Evolutionary conservation across 2,888 invertebrate genomes (phyloP), one percentile per base, ranked within the genome.

Genomic region (Macrosiphum euphorbiae): DNA sequence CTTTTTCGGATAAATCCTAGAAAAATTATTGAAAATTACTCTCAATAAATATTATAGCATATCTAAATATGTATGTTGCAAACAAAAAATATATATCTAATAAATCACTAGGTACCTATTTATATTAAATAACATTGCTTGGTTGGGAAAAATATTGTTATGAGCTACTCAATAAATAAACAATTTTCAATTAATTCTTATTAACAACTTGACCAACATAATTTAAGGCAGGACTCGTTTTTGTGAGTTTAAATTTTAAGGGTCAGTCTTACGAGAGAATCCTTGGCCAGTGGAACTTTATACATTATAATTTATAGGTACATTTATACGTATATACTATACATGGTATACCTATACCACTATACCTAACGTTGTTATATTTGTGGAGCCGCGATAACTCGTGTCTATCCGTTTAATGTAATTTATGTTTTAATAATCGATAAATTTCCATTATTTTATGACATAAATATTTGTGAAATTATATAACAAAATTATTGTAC

Each of bases 1-100:
- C 97, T 95, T 97, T 96, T 92, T 96, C 96, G 92, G 96, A 96
- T 88, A 98, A 96, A 92, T 96, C 96, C 95, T 95, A 95, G 94
- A 94, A 86, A n/a, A 20, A n/a, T 13, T 47, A 13, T n/a, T 88
- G 55, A 55, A 16, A 20, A 35, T 20, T 78, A 35, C 35, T 78
- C 8, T 8, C 8, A 24, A 35, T 35, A 35, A 8, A 35, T 35
- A 35, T 35, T n/a, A 10, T 35, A 26, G 35, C 35, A 35, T 2
- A 35, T 35, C 20, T 78, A 8, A 20, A 35, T 20, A 35, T 78
- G 8, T 35, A 78, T 35, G 2, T 35, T 78, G 20, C 1, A 20
- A 78, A 35, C 7, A 35, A 78, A 78, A 35, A 78, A 78, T 1
- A 35, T 78, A 78, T 78, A 20, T 78, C 35, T 78, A 78, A 78